Evolutionary conservation across 2,888 invertebrate genomes (phyloP).

Genomic region (Drosophila helvetica): DNA sequence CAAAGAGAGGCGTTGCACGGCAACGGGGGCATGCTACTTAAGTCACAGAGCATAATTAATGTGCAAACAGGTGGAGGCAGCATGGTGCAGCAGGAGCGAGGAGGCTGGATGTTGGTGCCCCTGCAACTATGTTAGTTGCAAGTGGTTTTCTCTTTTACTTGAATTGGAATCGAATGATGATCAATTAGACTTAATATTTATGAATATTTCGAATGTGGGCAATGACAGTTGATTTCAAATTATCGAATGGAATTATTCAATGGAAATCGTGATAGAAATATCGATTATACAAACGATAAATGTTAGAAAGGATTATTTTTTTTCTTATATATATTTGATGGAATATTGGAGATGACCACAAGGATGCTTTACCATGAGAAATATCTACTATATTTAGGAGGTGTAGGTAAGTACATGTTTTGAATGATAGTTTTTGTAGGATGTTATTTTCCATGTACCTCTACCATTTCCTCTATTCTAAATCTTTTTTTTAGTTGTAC

Average conservation of each 20-base stretch:
- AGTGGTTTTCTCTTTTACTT: slow-evolving; percentile 47
- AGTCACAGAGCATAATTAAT: slow-evolving; percentile 62
- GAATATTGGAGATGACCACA: no score
- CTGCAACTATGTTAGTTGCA: slow-evolving; percentile 44
- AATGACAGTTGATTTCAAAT: neutral
- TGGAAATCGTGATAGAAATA: neutral
- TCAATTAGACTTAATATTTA: neutral
- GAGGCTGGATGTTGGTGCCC: slow-evolving; percentile 6
- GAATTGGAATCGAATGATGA: neutral
- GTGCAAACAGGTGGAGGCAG: slow-evolving; percentile 17
- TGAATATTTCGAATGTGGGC: neutral
- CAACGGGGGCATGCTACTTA: slow-evolving; percentile 22
- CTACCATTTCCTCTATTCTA: no score
- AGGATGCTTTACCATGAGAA: no score
- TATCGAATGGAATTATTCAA: no score
- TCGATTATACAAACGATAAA: neutral
- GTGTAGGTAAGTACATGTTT: no score
- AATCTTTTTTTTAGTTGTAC: no score
- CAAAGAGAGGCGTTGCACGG: neutral
- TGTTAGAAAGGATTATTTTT: no score
- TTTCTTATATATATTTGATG: no score
- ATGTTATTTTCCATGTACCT: no score
- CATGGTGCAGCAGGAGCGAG: neutral
- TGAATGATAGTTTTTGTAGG: no score
- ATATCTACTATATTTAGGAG: no score